Evolutionary conservation across 2,888 invertebrate species (phyloP).

Genomic region (Drosophila ustulata): DNA sequence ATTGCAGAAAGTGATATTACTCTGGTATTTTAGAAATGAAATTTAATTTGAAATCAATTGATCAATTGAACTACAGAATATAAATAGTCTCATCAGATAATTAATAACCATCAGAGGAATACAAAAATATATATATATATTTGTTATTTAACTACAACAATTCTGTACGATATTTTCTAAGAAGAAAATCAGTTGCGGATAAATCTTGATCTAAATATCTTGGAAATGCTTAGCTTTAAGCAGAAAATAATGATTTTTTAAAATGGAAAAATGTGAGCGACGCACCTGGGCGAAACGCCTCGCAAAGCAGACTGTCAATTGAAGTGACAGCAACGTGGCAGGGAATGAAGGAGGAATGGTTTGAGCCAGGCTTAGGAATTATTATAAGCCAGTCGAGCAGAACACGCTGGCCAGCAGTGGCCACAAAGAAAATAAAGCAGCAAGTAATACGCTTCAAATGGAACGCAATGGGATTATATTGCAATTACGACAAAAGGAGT

Average conservation of each 20-base stretch:
- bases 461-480: slow-evolving; percentile 68
- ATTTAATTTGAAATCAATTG: too few relatives aligned
- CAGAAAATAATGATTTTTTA: not conserved
- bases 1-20: too few relatives aligned
- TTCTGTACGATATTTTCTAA: too few relatives aligned
- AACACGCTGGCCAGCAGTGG: slow-evolving; percentile 28
- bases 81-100: too few relatives aligned
- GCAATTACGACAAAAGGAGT: slow-evolving; percentile 49
- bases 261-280: not conserved
- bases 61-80: too few relatives aligned
- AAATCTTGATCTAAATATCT: too few relatives aligned
- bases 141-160: too few relatives aligned
- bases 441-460: slow-evolving; percentile 57
- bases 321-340: slow-evolving; percentile 36
- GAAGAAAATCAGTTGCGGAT: too few relatives aligned
- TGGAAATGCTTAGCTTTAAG: not conserved
- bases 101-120: too few relatives aligned
- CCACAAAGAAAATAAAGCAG: slow-evolving; percentile 67
- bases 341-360: slow-evolving; percentile 2
- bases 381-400: slow-evolving; percentile 55
- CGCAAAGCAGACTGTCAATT: slow-evolving; percentile 36
- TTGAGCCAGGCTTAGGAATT: slow-evolving; percentile 45
- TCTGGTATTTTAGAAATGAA: too few relatives aligned
- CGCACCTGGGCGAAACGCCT: slow-evolving; percentile 24
- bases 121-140: too few relatives aligned